phyloP scores from a whole-genome alignment of 1,140 invertebrate species.

The Zaprionus capensis region DNA sequence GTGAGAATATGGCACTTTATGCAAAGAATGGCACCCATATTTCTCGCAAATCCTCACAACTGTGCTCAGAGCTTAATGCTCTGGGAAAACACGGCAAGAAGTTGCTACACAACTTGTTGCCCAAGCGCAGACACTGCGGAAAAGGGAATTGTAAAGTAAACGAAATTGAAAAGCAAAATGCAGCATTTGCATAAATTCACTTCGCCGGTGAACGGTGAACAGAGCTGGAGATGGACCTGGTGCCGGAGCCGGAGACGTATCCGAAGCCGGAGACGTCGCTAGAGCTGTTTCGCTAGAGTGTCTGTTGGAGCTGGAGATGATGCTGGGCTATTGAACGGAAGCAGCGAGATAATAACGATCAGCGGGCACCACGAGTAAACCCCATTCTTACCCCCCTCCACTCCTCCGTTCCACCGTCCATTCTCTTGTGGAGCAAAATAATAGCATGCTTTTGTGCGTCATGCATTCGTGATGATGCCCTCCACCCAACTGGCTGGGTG shows the following conservation, averaged over 20 bases:
- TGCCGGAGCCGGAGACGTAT: background rate
- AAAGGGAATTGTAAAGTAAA: conserved; percentile 59
- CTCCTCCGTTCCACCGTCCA: background rate
- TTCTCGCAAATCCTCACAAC: conserved; percentile 60
- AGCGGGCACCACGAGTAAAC: conserved; percentile 19
- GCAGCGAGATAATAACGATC: conserved; percentile 66
- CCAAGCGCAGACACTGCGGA: conserved; percentile 8
- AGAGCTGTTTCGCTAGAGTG: background rate
- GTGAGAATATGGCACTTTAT: conserved; percentile 53
- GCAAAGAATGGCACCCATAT: conserved; percentile 75
- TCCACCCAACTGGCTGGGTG: background rate
- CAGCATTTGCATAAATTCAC: conserved; percentile 74
- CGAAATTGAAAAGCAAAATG: conserved; percentile 76
- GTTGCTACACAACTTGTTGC: conserved; percentile 69
- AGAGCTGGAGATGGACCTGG: background rate
- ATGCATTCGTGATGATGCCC: conserved; percentile 46
- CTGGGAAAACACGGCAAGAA: conserved; percentile 69
- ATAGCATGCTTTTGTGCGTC: conserved; percentile 56
- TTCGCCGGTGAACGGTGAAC: conserved; percentile 10
- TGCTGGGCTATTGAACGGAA: conserved; percentile 65
- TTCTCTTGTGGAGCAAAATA: conserved; percentile 34
- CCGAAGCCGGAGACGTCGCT: background rate
- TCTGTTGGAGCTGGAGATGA: background rate
- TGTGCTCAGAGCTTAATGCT: conserved; percentile 59
- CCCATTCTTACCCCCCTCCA: no score